Evolutionary conservation across 1,140 invertebrate genomes (phyloP).

Genomic region (Paramacrobiotus metropolitanus): DNA sequence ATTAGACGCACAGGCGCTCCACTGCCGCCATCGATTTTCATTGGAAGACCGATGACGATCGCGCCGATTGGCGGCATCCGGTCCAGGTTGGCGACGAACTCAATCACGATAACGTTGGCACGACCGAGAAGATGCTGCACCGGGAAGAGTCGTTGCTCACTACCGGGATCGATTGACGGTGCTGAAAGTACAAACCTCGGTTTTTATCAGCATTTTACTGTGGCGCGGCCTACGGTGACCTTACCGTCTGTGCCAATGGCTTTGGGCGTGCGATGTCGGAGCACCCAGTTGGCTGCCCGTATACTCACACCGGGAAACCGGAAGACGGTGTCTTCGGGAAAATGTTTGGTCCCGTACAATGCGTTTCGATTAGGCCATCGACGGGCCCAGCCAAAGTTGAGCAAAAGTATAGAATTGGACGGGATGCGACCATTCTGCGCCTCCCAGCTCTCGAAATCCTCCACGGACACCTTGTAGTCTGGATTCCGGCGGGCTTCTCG

Average conservation of each 20-base stretch:
- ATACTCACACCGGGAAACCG: background rate
- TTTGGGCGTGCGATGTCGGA: conserved; percentile 11
- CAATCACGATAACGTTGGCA: conserved; percentile 11
- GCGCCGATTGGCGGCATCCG: conserved; percentile 11
- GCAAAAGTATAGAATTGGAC: conserved; percentile 13
- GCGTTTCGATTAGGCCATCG: conserved; percentile 11
- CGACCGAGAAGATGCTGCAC: conserved; percentile 9
- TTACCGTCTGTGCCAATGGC: conserved; percentile 8
- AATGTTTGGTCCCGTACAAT: background rate
- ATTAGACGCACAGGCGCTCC: conserved; percentile 13
- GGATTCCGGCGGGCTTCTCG: conserved; percentile 10
- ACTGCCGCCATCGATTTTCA: conserved; percentile 14
- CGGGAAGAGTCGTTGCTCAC: background rate
- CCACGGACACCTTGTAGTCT: conserved; percentile 12
- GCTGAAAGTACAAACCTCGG: no score
- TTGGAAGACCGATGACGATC: conserved; percentile 12
- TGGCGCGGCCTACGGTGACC: background rate
- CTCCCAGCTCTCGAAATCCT: conserved; percentile 16
- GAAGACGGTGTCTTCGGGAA: background rate
- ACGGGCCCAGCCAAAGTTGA: conserved; percentile 17
- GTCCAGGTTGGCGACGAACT: conserved; percentile 14
- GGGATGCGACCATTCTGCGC: conserved; percentile 13
- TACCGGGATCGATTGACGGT: background rate
- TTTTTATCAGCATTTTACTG: no score
- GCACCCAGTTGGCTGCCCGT: conserved; percentile 13